Percentiles rank a stretch among this genome's conserved stretches.
phyloP scores from a whole-genome alignment of 2,113 vertebrate species.

The Syrrhaptes paradoxus region DNA sequence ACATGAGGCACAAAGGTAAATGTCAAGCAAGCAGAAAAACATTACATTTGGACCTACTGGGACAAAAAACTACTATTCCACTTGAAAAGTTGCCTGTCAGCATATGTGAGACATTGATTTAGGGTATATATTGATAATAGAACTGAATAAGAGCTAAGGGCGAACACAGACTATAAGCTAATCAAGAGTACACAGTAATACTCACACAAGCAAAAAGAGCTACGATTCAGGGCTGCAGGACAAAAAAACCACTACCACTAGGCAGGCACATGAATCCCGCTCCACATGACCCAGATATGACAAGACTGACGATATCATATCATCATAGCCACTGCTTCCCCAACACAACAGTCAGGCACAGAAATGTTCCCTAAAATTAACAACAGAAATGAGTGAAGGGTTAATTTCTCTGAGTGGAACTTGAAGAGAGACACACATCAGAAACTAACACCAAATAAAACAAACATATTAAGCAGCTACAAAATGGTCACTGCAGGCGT shows the following conservation, averaged over 20 bases:
- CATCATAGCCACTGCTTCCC: neutral
- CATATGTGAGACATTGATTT: neutral
- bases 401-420: neutral
- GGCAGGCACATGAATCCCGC: neutral
- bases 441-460: neutral
- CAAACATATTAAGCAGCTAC: neutral
- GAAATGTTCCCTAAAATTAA: neutral
- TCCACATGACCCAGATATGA: conserved; percentile 32
- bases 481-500: neutral
- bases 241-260: neutral
- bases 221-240: neutral
- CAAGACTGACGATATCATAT: neutral
- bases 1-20: neutral
- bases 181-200: neutral
- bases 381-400: neutral
- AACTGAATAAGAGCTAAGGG: neutral
- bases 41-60: neutral
- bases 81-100: neutral
- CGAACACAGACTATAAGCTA: neutral
- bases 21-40: neutral
- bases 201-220: neutral
- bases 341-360: neutral
- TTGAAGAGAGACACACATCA: neutral
- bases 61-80: neutral
- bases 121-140: neutral